Evolutionary conservation across 1,140 invertebrate species (phyloP), one percentile per base, ranked within the genome.

Genomic region (Atta colombica): DNA sequence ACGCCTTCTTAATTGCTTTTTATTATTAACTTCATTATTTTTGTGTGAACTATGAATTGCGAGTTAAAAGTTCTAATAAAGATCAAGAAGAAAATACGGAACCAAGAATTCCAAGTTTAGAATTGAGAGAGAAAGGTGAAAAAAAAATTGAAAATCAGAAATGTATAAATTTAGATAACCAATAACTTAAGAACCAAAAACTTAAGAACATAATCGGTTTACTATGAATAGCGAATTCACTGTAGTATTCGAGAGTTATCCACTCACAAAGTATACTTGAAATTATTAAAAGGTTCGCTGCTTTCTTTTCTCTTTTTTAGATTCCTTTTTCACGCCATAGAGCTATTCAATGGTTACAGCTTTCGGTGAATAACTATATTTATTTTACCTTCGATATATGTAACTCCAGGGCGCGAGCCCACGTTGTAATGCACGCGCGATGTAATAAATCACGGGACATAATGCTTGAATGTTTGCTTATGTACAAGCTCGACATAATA

Each of bases 381-480:
- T 74, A 68, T 68, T 53, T 58, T 10, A 25, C 10, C 25, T 51
- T 39, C 53, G 51, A 81, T 81, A 80, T 21, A 77, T 86, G 85
- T 86, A 65, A 66, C 81, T 72, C 4, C n/a, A 25, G 69, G 18
- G n/a, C 58, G 45, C 68, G 53, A 81, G 66, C 25, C 61, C 0
- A 28, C 14, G 28, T 0, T 4, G 39, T 3, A 53, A 31, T 16
- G 66, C 78, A 72, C 78, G 78, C 51, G 51, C 31, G 51, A 66
- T 68, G 53, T 71, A 81, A 89, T 77, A 82, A 82, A 89, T 87
- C 55, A 69, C 77, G 18, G 8, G 25, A n/a, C 58, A 77, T 86
- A 82, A 82, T 66, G 53, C 75, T n/a, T 51, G 25, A 66, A 82
- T 78, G 72, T 84, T 90, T 66, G 72, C 63, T 84, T 39, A 51